These are phyloP conservation scores for Atta texana DNA, from an alignment of 1,140 invertebrate species.

Conservation along the genomic window DNA sequence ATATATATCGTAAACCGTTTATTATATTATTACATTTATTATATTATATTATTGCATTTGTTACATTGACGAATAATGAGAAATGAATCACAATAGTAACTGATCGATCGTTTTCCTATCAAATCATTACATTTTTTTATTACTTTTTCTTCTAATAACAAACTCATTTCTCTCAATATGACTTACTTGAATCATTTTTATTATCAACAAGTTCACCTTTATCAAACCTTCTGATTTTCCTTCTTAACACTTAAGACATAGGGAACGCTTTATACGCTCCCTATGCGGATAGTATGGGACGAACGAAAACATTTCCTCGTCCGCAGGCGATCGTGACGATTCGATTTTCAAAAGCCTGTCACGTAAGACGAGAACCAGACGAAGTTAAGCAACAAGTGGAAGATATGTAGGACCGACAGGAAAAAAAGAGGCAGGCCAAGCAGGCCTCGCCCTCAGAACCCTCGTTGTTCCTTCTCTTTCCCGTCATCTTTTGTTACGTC, in stretches of 20 bases:
- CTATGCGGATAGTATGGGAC: background rate
- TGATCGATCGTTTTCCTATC: too few relatives aligned
- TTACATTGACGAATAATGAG: too few relatives aligned
- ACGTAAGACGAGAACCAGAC: constrained; percentile 57
- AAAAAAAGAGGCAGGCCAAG: background rate
- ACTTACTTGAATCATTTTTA: background rate
- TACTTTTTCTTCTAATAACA: too few relatives aligned
- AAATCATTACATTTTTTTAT: too few relatives aligned
- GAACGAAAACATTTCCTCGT: constrained; percentile 45
- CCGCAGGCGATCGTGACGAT: constrained; percentile 30
- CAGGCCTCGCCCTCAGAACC: background rate
- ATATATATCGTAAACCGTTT: too few relatives aligned
- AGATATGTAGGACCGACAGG: background rate
- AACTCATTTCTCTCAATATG: too few relatives aligned
- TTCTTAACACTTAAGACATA: background rate
- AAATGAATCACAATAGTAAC: too few relatives aligned
- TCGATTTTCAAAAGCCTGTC: constrained; percentile 58
- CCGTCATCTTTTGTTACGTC: constrained; percentile 39
- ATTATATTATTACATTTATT: too few relatives aligned
- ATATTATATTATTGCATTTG: too few relatives aligned
- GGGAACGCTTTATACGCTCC: background rate
- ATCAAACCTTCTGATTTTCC: background rate
- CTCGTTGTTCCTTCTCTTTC: constrained; percentile 6
- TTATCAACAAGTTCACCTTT: background rate
- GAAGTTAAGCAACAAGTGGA: constrained; percentile 56